A percentile compares a stretch with the other conserved stretches of the same genome.
Evolutionary conservation across 2,797 vertebrate genomes (phyloP).

Genomic region (Anguilla obscura): DNA sequence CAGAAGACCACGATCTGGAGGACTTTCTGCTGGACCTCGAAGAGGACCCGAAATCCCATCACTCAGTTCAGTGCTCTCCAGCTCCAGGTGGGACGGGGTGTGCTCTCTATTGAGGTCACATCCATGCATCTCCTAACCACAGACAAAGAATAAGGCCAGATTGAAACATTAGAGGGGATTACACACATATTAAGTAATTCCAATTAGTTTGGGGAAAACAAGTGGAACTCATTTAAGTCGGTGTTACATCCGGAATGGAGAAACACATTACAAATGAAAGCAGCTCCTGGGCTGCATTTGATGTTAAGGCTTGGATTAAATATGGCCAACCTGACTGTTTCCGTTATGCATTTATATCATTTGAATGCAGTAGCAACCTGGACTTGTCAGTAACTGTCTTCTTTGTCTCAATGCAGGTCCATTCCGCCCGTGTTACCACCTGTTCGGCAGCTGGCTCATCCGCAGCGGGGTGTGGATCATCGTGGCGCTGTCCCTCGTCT

Average conservation of each 20-base stretch:
- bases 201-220: no score
- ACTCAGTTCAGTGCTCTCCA: constrained; percentile 84
- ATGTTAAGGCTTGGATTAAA: background rate
- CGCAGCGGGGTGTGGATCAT: constrained; percentile 87
- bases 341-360: background rate
- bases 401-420: constrained; percentile 71
- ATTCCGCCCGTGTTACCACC: constrained; percentile 84
- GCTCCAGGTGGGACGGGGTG: constrained; percentile 78
- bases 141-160: background rate
- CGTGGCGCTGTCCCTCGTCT: constrained; percentile 77
- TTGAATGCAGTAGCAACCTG: background rate
- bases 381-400: background rate
- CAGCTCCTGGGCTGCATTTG: background rate
- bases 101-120: background rate
- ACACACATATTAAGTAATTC: background rate
- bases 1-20: constrained; percentile 85
- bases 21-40: constrained; percentile 86
- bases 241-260: background rate
- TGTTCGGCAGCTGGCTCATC: constrained; percentile 90
- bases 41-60: constrained; percentile 81
- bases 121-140: background rate
- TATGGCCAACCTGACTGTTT: background rate
- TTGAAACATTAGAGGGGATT: background rate
- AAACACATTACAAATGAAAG: background rate
- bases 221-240: background rate